Conservation (phyloP, 37 sponge, comb jelly and placozoan species). For the Halichondria panicea region DNA sequence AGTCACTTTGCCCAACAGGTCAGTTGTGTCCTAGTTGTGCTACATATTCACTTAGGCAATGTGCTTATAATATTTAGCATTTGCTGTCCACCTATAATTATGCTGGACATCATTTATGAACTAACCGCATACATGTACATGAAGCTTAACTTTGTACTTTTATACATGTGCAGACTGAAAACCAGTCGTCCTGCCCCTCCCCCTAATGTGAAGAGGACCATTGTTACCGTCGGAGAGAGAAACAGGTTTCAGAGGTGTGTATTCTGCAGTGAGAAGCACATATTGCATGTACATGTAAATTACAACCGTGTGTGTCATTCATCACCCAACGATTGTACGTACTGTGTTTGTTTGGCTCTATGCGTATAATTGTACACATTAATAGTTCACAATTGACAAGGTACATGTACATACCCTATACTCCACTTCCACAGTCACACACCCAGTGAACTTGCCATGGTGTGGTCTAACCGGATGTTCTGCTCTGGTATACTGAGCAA, state of each 20-base stretch:
- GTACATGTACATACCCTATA: background rate
- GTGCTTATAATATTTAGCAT: no score
- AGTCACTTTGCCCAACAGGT: no score
- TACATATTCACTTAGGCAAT: no score
- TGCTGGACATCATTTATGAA: background rate
- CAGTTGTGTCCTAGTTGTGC: no score
- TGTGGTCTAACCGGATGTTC: slow-evolving; percentile 56
- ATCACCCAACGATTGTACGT: background rate
- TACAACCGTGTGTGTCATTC: background rate
- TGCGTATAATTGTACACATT: background rate
- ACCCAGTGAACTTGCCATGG: slow-evolving; percentile 26
- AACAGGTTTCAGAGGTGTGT: slow-evolving; percentile 52
- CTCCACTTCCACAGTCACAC: slow-evolving; percentile 23
- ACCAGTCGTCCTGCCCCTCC: slow-evolving; percentile 6
- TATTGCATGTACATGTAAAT: no score
- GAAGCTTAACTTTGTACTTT: no score
- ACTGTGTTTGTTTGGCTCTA: background rate
- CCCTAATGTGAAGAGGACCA: slow-evolving; percentile 8
- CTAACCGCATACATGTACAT: background rate
- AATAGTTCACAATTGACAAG: background rate
- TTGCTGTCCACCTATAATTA: no score
- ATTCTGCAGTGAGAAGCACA: no score
- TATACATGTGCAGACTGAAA: background rate
- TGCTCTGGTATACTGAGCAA: slow-evolving; percentile 12
- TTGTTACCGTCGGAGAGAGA: slow-evolving; percentile 22